Evolutionary conservation across 2,113 vertebrate genomes (phyloP).

Genomic region (Anthoscopus minutus): DNA sequence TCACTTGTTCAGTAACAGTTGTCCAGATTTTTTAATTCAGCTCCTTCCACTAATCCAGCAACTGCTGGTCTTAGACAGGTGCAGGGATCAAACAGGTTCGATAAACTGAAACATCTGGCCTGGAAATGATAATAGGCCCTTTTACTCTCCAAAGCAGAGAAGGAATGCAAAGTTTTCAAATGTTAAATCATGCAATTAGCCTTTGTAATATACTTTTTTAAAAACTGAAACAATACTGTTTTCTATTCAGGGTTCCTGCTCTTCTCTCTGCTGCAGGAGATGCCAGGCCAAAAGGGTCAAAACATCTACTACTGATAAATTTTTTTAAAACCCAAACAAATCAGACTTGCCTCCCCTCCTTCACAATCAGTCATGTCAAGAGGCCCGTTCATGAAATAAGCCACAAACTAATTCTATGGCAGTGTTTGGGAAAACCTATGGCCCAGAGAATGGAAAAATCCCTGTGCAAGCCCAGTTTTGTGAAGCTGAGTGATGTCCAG

Average conservation of each 20-base stretch:
- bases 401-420: not conserved
- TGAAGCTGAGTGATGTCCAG: not conserved
- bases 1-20: constrained; percentile 77
- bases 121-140: constrained; percentile 76
- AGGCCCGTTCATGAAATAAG: not conserved
- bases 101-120: constrained; percentile 84
- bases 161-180: constrained; percentile 73
- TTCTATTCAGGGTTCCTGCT: not conserved
- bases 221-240: not conserved
- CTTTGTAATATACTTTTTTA: not conserved
- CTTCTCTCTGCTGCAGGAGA: not conserved
- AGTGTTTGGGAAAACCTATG: not conserved
- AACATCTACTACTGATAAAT: not conserved
- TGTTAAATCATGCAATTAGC: constrained; percentile 70
- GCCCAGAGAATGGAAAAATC: not conserved
- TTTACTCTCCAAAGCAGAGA: constrained; percentile 67
- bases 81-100: constrained; percentile 81
- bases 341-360: not conserved
- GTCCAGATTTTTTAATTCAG: constrained; percentile 79
- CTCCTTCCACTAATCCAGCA: constrained; percentile 78
- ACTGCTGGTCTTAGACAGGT: constrained; percentile 82
- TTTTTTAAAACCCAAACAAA: too few relatives aligned
- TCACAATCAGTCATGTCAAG: not conserved
- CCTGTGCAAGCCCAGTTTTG: not conserved
- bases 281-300: not conserved